phyloP scores from a whole-genome alignment of 1,140 invertebrate species.

The Drosophila novamexicana region DNA sequence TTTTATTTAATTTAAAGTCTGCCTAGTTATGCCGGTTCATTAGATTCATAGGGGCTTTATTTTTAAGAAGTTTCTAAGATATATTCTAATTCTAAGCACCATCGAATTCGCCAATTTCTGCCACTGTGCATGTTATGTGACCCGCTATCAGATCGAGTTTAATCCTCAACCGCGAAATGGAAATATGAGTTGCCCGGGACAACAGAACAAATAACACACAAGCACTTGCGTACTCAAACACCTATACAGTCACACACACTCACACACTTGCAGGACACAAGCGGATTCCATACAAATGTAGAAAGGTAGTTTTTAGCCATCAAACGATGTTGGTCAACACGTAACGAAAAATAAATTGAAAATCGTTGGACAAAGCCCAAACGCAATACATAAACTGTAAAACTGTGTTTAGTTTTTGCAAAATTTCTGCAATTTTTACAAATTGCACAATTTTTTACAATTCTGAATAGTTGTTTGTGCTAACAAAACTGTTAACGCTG shows the following conservation, averaged over 20 bases:
- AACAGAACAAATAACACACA: constrained; percentile 20
- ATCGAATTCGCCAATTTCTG: background rate
- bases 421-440: constrained; percentile 19
- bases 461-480: constrained; percentile 8
- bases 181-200: constrained; percentile 60
- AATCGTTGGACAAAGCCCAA: constrained; percentile 19
- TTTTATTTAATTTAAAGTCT: no score
- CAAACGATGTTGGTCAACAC: constrained; percentile 44
- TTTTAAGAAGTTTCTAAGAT: background rate
- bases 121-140: constrained; percentile 23
- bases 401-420: constrained; percentile 34
- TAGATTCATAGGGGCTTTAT: no score
- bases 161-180: constrained; percentile 64
- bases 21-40: no score
- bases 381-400: constrained; percentile 31
- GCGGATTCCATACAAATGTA: constrained; percentile 23
- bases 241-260: constrained; percentile 11
- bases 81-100: background rate
- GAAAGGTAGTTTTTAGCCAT: constrained; percentile 28
- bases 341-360: constrained; percentile 65
- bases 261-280: constrained; percentile 2
- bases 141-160: constrained; percentile 42
- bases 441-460: background rate
- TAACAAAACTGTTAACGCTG: constrained; percentile 38
- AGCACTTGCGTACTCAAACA: background rate